Percentiles rank a stretch among this genome's conserved stretches.
Conservation (phyloP, 2,888 invertebrate genomes). For the Sinelater perroti region DNA sequence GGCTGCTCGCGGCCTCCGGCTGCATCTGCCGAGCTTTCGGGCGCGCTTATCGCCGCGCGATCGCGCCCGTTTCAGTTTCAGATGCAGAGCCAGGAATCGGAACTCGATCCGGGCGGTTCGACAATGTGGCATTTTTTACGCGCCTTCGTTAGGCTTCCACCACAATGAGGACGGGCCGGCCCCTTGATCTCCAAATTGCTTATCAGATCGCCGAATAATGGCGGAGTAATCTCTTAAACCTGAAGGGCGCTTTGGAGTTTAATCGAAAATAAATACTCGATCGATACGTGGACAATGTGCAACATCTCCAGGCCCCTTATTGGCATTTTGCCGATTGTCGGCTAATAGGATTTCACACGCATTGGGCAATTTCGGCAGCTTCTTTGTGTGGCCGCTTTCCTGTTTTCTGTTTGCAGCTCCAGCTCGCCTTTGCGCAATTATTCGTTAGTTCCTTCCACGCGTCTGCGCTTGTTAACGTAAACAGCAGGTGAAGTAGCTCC, state of each 20-base stretch:
- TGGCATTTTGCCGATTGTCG: slow-evolving; percentile 36
- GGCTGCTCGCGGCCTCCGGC: no score
- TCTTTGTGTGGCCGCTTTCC: no score
- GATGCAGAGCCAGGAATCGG: slow-evolving; percentile 26
- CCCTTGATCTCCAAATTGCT: slow-evolving; percentile 45
- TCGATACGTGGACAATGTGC: slow-evolving; percentile 41
- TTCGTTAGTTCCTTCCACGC: neutral
- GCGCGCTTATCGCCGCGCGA: slow-evolving; percentile 8
- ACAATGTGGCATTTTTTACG: slow-evolving; percentile 32
- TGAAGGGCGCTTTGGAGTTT: slow-evolving; percentile 58
- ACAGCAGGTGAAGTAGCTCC: no score
- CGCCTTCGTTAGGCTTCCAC: slow-evolving; percentile 33
- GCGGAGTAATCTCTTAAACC: slow-evolving; percentile 57
- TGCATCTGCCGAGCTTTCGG: no score
- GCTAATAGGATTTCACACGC: slow-evolving; percentile 47
- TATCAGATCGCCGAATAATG: slow-evolving; percentile 56
- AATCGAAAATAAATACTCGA: slow-evolving; percentile 57
- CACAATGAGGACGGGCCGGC: slow-evolving; percentile 34
- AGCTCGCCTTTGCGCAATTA: no score
- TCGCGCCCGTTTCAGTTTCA: slow-evolving; percentile 5
- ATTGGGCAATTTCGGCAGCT: slow-evolving; percentile 42
- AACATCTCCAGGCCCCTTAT: slow-evolving; percentile 36
- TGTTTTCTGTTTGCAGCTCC: no score
- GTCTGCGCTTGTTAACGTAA: no score
- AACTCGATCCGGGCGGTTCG: slow-evolving; percentile 21